Percentiles rank a stretch among this genome's conserved stretches.
Evolutionary conservation across 2,888 invertebrate species (phyloP).

Genomic region (Epirrhoe alternata): DNA sequence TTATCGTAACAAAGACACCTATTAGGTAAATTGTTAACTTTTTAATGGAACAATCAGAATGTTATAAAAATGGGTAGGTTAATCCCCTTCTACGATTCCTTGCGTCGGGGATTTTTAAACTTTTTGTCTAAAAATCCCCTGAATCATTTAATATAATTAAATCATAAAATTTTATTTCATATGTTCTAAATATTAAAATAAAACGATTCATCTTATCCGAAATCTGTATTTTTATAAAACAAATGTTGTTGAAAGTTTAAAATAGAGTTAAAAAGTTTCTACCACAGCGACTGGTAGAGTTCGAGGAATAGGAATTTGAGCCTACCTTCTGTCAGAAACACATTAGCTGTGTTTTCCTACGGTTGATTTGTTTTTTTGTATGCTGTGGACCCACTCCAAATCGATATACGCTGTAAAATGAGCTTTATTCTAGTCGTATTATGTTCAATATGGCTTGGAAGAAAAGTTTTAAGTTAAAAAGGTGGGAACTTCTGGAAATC

Average conservation of each 20-base stretch:
- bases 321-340: conserved; percentile 36
- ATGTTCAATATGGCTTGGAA: neutral
- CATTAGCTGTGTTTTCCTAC: conserved; percentile 36
- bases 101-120: too few species aligned
- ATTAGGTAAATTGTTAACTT: too few species aligned
- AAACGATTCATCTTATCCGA: too few species aligned
- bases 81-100: too few species aligned
- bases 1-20: too few species aligned
- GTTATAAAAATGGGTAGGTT: too few species aligned
- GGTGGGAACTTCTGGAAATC: too few species aligned
- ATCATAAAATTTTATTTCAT: too few species aligned
- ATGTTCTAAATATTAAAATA: too few species aligned
- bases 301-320: conserved; percentile 22
- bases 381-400: conserved; percentile 18
- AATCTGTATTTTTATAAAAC: neutral
- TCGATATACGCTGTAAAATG: neutral
- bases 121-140: too few species aligned
- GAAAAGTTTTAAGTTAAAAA: neutral
- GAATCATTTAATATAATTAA: too few species aligned
- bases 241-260: neutral
- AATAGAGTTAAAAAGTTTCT: conserved; percentile 8
- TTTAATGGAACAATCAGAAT: too few species aligned
- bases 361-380: conserved; percentile 41
- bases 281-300: conserved; percentile 22
- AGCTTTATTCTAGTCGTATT: neutral